Percentiles rank a stretch among this genome's conserved stretches.
These are phyloP conservation scores for Galerucella calmariensis DNA, from an alignment of 2,888 invertebrate genomes.

Conservation along the genomic window DNA sequence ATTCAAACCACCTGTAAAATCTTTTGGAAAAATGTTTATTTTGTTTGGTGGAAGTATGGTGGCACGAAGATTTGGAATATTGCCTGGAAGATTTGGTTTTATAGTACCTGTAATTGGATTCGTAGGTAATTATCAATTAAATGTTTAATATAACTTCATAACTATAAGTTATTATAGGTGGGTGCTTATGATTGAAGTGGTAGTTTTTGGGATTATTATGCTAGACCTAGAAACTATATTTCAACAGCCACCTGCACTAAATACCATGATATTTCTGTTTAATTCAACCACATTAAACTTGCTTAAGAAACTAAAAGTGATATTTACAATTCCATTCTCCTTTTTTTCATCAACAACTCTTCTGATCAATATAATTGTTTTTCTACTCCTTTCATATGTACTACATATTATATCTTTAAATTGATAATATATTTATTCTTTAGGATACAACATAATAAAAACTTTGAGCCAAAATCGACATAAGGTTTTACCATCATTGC, in stretches of 20 bases:
- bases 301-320: no score
- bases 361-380: neutral
- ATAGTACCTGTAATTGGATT: neutral
- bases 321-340: no score
- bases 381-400: neutral
- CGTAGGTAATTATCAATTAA: neutral
- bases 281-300: no score
- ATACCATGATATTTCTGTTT: no score
- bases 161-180: no score
- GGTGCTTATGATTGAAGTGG: no score
- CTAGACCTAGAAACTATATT: no score
- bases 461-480: neutral
- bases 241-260: no score
- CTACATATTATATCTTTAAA: neutral
- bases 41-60: constrained; percentile 1
- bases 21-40: neutral
- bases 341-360: no score
- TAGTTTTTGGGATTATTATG: no score
- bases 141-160: neutral
- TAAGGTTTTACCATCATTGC: neutral
- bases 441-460: constrained; percentile 2
- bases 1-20: neutral
- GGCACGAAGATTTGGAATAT: neutral
- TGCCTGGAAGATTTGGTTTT: constrained; percentile 2
- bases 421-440: neutral